phyloP scores from a whole-genome alignment of 1,140 invertebrate species.

The Diprion similis region DNA sequence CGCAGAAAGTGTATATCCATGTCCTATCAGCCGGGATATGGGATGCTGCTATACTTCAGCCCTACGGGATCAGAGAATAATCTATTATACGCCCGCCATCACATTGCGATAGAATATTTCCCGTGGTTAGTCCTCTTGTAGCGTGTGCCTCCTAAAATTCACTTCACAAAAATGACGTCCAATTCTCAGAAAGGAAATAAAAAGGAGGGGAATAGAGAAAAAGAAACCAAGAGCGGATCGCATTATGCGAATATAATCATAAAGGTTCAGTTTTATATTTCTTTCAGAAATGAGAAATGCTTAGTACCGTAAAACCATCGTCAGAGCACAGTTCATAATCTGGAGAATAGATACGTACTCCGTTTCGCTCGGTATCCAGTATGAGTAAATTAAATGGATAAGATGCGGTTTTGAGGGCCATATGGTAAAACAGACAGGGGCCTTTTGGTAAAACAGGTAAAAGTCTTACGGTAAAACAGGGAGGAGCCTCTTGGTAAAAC shows the following conservation, averaged over 20 bases:
- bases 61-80: constrained; percentile 34
- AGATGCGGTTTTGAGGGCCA: too few species aligned
- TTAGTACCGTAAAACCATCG: not conserved
- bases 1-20: constrained; percentile 12
- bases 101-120: constrained; percentile 29
- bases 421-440: too few species aligned
- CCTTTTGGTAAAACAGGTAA: too few species aligned
- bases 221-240: not conserved
- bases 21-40: constrained; percentile 11
- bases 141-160: constrained; percentile 34
- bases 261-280: not conserved
- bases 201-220: not conserved
- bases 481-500: too few species aligned
- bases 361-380: too few species aligned
- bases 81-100: constrained; percentile 29
- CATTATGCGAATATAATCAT: not conserved
- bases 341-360: not conserved
- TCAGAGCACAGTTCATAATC: not conserved
- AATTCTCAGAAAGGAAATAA: not conserved
- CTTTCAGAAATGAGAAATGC: not conserved
- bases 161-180: constrained; percentile 29
- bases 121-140: constrained; percentile 13
- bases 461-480: too few species aligned
- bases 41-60: constrained; percentile 6
- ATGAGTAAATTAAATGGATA: too few species aligned